A percentile compares a stretch with the other conserved stretches of the same genome.
These are phyloP conservation scores for Gonioctena quinquepunctata DNA, from an alignment of 1,140 invertebrate genomes.

Conservation along the genomic window DNA sequence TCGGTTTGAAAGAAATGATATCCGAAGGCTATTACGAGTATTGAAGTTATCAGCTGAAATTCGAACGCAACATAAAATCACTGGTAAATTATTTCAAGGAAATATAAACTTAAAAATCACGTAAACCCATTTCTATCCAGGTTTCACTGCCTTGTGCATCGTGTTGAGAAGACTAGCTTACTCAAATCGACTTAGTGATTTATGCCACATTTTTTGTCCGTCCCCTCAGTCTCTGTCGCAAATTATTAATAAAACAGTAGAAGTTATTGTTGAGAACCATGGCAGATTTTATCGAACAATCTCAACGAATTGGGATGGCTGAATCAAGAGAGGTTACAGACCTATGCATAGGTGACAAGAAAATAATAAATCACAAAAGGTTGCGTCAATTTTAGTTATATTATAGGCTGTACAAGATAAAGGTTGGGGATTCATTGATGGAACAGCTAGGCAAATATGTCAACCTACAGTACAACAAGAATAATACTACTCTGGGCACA, in stretches of 20 bases:
- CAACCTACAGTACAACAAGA: conserved; percentile 27
- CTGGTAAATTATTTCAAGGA: too few relatives aligned
- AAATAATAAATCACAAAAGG: too few relatives aligned
- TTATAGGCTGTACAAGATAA: background rate
- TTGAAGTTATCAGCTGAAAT: too few relatives aligned
- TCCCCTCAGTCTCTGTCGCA: conserved; percentile 17
- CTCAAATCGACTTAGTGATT: conserved; percentile 24
- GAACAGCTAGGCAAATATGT: background rate
- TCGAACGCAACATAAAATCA: too few relatives aligned
- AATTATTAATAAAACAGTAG: conserved; percentile 13
- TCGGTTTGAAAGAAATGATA: too few relatives aligned
- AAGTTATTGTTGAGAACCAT: conserved; percentile 15
- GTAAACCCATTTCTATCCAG: too few relatives aligned
- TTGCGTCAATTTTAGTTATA: background rate
- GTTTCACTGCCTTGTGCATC: conserved; percentile 18
- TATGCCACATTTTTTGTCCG: conserved; percentile 24
- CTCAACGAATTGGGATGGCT: conserved; percentile 23
- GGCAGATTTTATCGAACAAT: conserved; percentile 23
- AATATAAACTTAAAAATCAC: too few relatives aligned
- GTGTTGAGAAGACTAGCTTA: conserved; percentile 28
- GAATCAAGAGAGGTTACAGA: conserved; percentile 14
- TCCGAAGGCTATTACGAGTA: too few relatives aligned
- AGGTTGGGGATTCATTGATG: background rate
- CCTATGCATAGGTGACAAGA: conserved; percentile 19
- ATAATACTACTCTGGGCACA: conserved; percentile 27